phyloP scores from a whole-genome alignment of 1,140 invertebrate genomes.

The Euura lappo region DNA sequence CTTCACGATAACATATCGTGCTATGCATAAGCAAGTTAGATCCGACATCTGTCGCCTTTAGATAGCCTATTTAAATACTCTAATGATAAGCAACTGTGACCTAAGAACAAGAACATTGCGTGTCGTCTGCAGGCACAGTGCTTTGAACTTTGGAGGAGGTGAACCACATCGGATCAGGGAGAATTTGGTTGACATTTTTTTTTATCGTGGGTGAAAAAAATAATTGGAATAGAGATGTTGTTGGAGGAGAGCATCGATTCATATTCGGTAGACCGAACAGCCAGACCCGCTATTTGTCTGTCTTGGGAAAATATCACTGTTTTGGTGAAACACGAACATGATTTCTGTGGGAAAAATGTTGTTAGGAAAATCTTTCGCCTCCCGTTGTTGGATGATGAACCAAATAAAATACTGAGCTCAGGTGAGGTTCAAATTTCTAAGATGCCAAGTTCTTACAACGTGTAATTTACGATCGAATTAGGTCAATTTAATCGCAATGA shows the following conservation, averaged over 20 bases:
- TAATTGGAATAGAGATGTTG: neutral
- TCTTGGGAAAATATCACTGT: constrained; percentile 25
- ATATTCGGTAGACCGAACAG: neutral
- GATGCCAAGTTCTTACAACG: too few species aligned
- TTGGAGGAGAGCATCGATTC: neutral
- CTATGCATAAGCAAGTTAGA: too few species aligned
- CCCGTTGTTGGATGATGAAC: neutral
- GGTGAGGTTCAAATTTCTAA: neutral
- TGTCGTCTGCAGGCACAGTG: neutral
- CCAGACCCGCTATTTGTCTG: constrained; percentile 6
- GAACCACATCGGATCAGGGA: neutral
- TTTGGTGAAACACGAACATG: constrained; percentile 2
- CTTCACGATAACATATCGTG: too few species aligned
- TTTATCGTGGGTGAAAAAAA: too few species aligned
- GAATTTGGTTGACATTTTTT: too few species aligned
- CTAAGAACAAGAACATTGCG: neutral
- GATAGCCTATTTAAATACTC: neutral
- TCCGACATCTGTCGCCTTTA: neutral
- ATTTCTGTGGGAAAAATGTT: constrained; percentile 6
- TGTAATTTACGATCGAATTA: too few species aligned
- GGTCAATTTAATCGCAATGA: neutral
- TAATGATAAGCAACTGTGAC: neutral
- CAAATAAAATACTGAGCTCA: neutral
- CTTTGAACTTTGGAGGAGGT: neutral
- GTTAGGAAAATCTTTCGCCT: neutral